Evolutionary conservation across 2,888 invertebrate genomes (phyloP).

Genomic region (Mesopsocus fuscifrons): DNA sequence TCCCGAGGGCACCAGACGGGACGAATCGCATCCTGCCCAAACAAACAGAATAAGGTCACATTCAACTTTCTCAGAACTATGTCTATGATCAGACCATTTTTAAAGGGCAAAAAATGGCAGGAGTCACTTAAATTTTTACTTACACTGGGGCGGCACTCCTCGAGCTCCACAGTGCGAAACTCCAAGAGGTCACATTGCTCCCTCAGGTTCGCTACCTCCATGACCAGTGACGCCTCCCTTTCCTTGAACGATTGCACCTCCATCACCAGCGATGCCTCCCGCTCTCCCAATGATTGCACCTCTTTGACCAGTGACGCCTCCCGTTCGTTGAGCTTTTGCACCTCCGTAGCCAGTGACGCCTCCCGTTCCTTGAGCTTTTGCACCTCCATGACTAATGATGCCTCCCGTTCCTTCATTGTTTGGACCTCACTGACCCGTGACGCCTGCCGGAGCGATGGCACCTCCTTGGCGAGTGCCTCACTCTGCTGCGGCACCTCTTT

Average conservation of each 20-base stretch:
- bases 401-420: not conserved
- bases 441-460: not conserved
- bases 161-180: slow-evolving; percentile 57
- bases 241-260: slow-evolving; percentile 25
- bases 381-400: slow-evolving; percentile 3
- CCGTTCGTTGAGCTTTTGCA: no score
- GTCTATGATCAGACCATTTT: no score
- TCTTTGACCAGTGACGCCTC: no score
- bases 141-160: slow-evolving; percentile 28
- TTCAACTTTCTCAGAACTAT: no score
- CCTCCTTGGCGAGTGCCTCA: slow-evolving; percentile 3
- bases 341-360: no score
- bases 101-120: no score
- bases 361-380: slow-evolving; percentile 15
- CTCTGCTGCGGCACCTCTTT: not conserved
- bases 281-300: not conserved
- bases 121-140: no score
- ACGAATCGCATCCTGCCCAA: no score
- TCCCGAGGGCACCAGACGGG: slow-evolving; percentile 19
- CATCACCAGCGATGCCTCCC: not conserved
- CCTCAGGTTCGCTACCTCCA: slow-evolving; percentile 50
- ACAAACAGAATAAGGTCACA: no score
- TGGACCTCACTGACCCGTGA: not conserved
- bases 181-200: slow-evolving; percentile 66
- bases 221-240: slow-evolving; percentile 35